Conservation (phyloP, 2,797 vertebrate genomes). For the Coilia nasus region DNA sequence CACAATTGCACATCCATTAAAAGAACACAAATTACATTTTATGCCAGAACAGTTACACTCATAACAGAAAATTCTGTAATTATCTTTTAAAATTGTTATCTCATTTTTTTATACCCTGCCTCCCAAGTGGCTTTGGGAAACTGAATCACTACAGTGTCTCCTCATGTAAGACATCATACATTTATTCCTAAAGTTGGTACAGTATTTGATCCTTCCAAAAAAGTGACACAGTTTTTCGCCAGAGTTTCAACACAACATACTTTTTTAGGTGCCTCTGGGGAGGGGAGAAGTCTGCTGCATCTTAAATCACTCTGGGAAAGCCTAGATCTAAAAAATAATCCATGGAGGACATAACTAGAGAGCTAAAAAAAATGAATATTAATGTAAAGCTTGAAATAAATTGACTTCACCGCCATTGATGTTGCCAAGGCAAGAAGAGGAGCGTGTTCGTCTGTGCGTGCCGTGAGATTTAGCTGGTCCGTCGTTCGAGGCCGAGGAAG, state of each 20-base stretch:
- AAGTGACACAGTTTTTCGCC: neutral
- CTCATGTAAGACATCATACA: neutral
- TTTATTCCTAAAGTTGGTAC: neutral
- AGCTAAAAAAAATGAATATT: neutral
- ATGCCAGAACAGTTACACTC: neutral
- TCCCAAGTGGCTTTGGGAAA: neutral
- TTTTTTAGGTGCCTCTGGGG: neutral
- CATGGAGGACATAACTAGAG: neutral
- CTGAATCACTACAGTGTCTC: neutral
- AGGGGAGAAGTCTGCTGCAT: neutral
- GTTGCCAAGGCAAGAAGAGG: neutral
- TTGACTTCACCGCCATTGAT: conserved; percentile 8
- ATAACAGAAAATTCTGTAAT: neutral
- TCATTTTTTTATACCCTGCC: neutral
- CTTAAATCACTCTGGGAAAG: neutral
- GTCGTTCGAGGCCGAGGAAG: neutral
- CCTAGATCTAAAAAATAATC: neutral
- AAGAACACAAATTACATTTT: neutral
- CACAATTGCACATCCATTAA: neutral
- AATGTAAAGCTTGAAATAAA: conserved; percentile 17
- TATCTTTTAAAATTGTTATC: neutral
- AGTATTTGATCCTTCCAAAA: neutral
- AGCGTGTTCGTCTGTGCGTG: neutral
- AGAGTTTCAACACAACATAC: neutral
- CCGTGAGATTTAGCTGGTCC: neutral